Conservation (phyloP, 2,888 invertebrate genomes). For the Apotomis turbidana region DNA sequence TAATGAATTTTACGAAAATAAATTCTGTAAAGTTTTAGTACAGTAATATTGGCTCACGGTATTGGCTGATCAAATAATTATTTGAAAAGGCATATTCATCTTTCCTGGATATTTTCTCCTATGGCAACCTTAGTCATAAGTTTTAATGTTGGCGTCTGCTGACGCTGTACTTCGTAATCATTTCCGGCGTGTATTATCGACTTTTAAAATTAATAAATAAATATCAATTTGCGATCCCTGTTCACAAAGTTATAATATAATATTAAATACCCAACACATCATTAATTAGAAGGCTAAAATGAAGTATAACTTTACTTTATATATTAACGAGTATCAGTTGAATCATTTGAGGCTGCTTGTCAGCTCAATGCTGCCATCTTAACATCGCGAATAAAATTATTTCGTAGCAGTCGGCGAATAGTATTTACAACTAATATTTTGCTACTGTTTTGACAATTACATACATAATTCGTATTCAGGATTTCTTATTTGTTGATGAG, state of each 20-base stretch:
- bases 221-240: too few species aligned
- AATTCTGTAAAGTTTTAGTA: too few species aligned
- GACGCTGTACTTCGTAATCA: slow-evolving; percentile 68
- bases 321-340: neutral
- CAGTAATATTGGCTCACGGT: too few species aligned
- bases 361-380: slow-evolving; percentile 68
- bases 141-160: slow-evolving; percentile 71
- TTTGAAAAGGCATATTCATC: slow-evolving; percentile 18
- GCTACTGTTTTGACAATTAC: slow-evolving; percentile 78
- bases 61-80: neutral
- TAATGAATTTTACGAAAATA: too few species aligned
- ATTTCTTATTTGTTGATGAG: slow-evolving; percentile 49
- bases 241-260: too few species aligned
- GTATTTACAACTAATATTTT: slow-evolving; percentile 80
- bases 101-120: slow-evolving; percentile 5
- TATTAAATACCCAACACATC: neutral
- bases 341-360: slow-evolving; percentile 30
- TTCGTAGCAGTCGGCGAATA: slow-evolving; percentile 82
- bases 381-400: slow-evolving; percentile 63
- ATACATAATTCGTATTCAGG: slow-evolving; percentile 49
- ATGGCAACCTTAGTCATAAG: slow-evolving; percentile 36
- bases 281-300: too few species aligned
- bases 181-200: slow-evolving; percentile 55
- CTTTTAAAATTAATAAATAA: neutral
- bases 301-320: neutral